Evolutionary conservation across 2,888 invertebrate species (phyloP).

Genomic region (Parnassius apollo): DNA sequence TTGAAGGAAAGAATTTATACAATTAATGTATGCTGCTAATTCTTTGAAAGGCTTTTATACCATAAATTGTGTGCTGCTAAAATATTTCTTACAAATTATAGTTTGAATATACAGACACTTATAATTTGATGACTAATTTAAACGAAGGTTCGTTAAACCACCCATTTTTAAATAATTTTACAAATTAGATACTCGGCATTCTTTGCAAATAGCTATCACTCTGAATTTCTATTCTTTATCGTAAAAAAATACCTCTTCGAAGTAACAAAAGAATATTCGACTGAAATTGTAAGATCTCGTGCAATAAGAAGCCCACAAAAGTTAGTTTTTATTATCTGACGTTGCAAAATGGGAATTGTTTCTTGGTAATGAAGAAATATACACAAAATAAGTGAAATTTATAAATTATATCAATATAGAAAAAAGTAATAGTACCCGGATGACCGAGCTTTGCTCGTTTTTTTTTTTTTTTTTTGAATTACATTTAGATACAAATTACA

Average conservation of each 20-base stretch:
- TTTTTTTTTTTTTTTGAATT: too few relatives aligned
- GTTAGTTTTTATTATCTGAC: slow-evolving; percentile 15
- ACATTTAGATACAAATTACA: too few relatives aligned
- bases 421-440: too few relatives aligned
- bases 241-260: slow-evolving; percentile 2
- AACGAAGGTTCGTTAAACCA: neutral
- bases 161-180: neutral
- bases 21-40: too few relatives aligned
- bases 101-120: neutral
- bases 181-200: slow-evolving; percentile 4
- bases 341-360: slow-evolving; percentile 14
- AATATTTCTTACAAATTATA: neutral
- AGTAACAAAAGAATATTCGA: slow-evolving; percentile 19
- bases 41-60: too few relatives aligned
- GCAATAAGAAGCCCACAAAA: slow-evolving; percentile 22
- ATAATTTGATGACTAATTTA: neutral
- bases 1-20: too few relatives aligned
- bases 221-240: neutral
- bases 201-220: slow-evolving; percentile 11
- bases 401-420: too few relatives aligned
- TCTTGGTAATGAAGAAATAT: slow-evolving; percentile 5
- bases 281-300: slow-evolving; percentile 20
- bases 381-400: too few relatives aligned
- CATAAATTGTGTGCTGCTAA: neutral
- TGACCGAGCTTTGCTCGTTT: too few relatives aligned